Conservation (phyloP, 92 coral and sea anemone genomes). For the Phenganax marumi region DNA sequence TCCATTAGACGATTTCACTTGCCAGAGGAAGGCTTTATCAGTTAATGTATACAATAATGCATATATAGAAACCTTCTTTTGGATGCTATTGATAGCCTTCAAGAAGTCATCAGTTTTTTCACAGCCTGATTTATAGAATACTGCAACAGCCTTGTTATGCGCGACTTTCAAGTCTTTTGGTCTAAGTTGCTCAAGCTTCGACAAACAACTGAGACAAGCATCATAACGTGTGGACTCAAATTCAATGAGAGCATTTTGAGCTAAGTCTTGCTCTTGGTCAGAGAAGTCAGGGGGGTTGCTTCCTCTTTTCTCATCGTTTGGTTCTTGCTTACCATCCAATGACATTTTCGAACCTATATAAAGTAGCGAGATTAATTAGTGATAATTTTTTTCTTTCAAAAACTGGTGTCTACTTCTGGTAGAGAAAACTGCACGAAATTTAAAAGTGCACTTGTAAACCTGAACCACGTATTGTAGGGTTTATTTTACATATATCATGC, state of each 20-base stretch:
- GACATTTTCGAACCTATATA: conserved; percentile 13
- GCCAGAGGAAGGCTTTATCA: too few relatives aligned
- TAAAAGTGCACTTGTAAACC: too few relatives aligned
- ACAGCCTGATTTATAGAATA: conserved; percentile 69
- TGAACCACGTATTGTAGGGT: too few relatives aligned
- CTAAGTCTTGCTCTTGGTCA: conserved; percentile 85
- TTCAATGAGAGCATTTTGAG: conserved; percentile 78
- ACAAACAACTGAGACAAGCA: conserved; percentile 65
- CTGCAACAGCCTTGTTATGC: conserved; percentile 81
- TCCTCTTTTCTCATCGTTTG: conserved; percentile 18
- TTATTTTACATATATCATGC: not conserved
- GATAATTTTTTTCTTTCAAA: not conserved
- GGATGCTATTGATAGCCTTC: conserved; percentile 56
- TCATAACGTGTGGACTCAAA: conserved; percentile 82
- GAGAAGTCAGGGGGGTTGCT: conserved; percentile 51
- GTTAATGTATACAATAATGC: not conserved
- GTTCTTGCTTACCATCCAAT: conserved; percentile 22
- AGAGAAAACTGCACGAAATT: too few relatives aligned
- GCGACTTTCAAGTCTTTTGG: conserved; percentile 74
- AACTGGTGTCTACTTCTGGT: not conserved
- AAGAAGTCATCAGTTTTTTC: conserved; percentile 78
- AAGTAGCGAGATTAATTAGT: not conserved
- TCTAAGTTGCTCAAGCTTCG: conserved; percentile 70
- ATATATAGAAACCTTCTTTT: conserved; percentile 71
- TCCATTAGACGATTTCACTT: too few relatives aligned